These are phyloP conservation scores for Coregonus clupeaformis DNA, from an alignment of 2,113 vertebrate species.

Conservation along the genomic window DNA sequence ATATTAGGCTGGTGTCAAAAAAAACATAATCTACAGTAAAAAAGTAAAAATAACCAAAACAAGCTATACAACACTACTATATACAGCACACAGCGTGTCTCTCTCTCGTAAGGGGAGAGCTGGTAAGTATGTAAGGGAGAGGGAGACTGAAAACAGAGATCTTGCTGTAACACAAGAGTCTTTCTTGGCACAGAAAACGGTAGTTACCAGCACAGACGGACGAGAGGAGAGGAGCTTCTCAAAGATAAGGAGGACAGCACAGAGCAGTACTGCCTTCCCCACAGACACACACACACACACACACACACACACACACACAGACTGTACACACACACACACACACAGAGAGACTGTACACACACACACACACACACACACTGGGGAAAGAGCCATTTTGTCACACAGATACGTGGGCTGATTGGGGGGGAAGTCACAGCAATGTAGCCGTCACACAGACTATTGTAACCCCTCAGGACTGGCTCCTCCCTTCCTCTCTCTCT, in stretches of 20 bases:
- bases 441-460: constrained; percentile 16
- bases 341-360: no score
- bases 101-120: constrained; percentile 45
- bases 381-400: constrained; percentile 48
- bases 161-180: constrained; percentile 50
- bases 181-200: constrained; percentile 59
- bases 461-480: background rate
- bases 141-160: constrained; percentile 48
- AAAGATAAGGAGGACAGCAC: constrained; percentile 39
- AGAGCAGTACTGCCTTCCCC: constrained; percentile 28
- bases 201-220: constrained; percentile 30
- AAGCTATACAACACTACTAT: constrained; percentile 66
- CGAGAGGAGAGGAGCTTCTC: constrained; percentile 10
- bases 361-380: constrained; percentile 6
- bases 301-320: constrained; percentile 7
- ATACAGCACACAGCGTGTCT: constrained; percentile 68
- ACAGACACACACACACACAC: constrained; percentile 21
- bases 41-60: constrained; percentile 54
- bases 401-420: constrained; percentile 26
- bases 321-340: constrained; percentile 6
- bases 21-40: constrained; percentile 48
- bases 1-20: constrained; percentile 46
- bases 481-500: constrained; percentile 19
- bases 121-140: constrained; percentile 24
- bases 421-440: constrained; percentile 35